Conservation (phyloP, 1,140 invertebrate genomes). For the Drosophila hydei region DNA sequence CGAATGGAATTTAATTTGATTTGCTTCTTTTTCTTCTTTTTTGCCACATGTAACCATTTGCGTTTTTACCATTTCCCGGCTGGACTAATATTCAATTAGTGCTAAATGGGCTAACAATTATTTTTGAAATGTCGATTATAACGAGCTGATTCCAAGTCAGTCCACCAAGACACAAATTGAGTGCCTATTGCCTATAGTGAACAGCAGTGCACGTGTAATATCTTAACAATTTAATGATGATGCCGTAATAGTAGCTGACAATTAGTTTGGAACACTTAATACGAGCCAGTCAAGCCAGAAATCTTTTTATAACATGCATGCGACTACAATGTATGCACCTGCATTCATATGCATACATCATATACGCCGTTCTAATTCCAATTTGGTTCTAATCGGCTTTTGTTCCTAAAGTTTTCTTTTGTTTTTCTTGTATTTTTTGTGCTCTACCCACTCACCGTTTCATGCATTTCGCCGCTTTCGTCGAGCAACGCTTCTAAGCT, state of each 20-base stretch:
- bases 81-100: slow-evolving; percentile 50
- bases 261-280: slow-evolving; percentile 46
- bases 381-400: neutral
- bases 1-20: slow-evolving; percentile 43
- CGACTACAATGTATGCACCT: too few species aligned
- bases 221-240: slow-evolving; percentile 32
- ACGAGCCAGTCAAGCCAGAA: neutral
- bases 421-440: neutral
- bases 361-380: neutral
- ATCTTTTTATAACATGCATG: too few species aligned
- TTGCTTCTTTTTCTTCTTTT: slow-evolving; percentile 22
- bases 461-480: slow-evolving; percentile 81
- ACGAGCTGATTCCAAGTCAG: too few species aligned
- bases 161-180: too few species aligned
- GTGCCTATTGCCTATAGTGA: neutral
- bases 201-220: slow-evolving; percentile 5
- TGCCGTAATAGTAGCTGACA: slow-evolving; percentile 52
- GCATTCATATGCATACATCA: neutral
- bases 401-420: neutral
- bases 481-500: slow-evolving; percentile 78
- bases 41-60: slow-evolving; percentile 20
- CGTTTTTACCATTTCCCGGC: slow-evolving; percentile 13
- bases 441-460: slow-evolving; percentile 73
- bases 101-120: neutral
- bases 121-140: neutral